A percentile compares a stretch with the other conserved stretches of the same genome.
Evolutionary conservation across 2,888 invertebrate genomes (phyloP).

Genomic region (Prostheceraeus crozeri): DNA sequence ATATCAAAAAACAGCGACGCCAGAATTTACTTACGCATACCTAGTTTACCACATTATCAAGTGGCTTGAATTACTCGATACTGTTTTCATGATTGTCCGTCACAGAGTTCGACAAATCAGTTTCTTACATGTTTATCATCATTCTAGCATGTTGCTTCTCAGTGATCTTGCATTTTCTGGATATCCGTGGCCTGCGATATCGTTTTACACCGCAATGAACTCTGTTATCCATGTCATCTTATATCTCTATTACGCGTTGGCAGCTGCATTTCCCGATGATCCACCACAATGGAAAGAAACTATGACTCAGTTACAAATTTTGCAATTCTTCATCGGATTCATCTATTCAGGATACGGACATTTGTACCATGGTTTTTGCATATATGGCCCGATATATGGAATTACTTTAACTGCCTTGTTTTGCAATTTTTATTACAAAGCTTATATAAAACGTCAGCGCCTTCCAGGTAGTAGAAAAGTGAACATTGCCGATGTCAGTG

Average conservation of each 20-base stretch:
- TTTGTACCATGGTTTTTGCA: constrained; percentile 50
- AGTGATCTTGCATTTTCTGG: constrained; percentile 40
- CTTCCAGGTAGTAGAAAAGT: background rate
- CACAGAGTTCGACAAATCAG: constrained; percentile 50
- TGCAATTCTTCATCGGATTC: constrained; percentile 44
- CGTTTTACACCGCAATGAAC: constrained; percentile 46
- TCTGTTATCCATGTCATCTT: constrained; percentile 49
- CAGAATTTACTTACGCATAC: background rate
- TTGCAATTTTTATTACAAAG: too few relatives aligned
- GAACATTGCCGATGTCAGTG: background rate
- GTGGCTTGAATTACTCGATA: constrained; percentile 50
- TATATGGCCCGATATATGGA: constrained; percentile 45
- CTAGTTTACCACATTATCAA: background rate
- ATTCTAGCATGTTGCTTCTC: constrained; percentile 52
- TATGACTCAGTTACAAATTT: constrained; percentile 48
- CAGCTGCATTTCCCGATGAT: constrained; percentile 47
- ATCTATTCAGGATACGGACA: constrained; percentile 47
- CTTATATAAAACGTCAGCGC: too few relatives aligned
- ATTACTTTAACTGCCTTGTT: too few relatives aligned
- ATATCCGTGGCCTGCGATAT: constrained; percentile 39
- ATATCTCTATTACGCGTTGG: constrained; percentile 49
- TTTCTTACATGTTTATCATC: constrained; percentile 54
- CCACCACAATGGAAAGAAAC: constrained; percentile 52
- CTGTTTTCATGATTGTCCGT: constrained; percentile 54
- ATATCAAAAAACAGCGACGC: background rate